Evolutionary conservation across 1,140 invertebrate species (phyloP).

Genomic region (Druon quercuslanigerum): DNA sequence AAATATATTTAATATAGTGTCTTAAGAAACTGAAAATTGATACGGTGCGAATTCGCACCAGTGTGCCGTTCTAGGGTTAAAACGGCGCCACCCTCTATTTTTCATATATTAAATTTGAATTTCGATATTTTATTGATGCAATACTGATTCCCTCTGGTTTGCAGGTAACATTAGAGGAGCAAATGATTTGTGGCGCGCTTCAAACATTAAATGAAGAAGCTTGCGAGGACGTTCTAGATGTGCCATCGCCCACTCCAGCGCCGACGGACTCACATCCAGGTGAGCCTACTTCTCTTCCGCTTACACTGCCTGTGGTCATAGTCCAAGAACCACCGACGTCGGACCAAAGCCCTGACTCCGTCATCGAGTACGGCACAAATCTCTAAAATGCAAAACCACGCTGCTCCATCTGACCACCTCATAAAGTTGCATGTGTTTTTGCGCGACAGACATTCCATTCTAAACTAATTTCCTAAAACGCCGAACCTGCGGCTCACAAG

Average conservation of each 20-base stretch:
- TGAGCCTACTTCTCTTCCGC: slow-evolving; percentile 70
- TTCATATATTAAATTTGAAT: too few relatives aligned
- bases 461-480: slow-evolving; percentile 6
- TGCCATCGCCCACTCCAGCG: slow-evolving; percentile 65
- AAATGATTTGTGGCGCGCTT: slow-evolving; percentile 94
- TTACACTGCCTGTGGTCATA: slow-evolving; percentile 74
- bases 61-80: too few relatives aligned
- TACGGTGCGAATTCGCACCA: too few relatives aligned
- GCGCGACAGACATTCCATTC: slow-evolving; percentile 14
- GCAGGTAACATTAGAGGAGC: slow-evolving; percentile 93
- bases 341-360: slow-evolving; percentile 70
- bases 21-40: too few relatives aligned
- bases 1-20: too few relatives aligned
- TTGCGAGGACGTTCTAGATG: slow-evolving; percentile 87
- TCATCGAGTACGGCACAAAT: slow-evolving; percentile 61
- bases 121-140: background rate
- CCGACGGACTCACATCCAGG: slow-evolving; percentile 71
- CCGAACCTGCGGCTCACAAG: too few relatives aligned
- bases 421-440: background rate
- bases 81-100: too few relatives aligned
- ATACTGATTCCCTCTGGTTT: slow-evolving; percentile 47
- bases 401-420: background rate
- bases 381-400: slow-evolving; percentile 47
- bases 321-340: slow-evolving; percentile 70
- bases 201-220: slow-evolving; percentile 95